These are phyloP conservation scores for Platichthys flesus DNA, from an alignment of 2,113 vertebrate genomes.

Conservation along the genomic window DNA sequence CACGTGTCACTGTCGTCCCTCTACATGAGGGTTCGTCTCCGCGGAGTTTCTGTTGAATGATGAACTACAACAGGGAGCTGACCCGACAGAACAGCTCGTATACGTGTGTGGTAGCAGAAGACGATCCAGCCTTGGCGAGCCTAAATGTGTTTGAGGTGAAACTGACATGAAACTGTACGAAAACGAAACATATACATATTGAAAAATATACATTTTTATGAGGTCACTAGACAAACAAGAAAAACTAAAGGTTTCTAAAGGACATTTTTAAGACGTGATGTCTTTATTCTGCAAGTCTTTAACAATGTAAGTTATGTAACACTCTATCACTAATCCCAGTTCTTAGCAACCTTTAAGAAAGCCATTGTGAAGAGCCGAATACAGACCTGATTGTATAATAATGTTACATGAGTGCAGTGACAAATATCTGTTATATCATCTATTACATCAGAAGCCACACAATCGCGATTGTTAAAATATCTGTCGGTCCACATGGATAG, in stretches of 20 bases:
- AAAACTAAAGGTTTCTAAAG: too few species aligned
- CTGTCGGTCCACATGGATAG: not conserved
- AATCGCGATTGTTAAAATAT: not conserved
- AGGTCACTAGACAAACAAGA: too few species aligned
- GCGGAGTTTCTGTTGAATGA: conserved; percentile 45
- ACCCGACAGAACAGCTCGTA: conserved; percentile 74
- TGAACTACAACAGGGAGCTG: conserved; percentile 72
- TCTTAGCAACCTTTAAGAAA: conserved; percentile 8
- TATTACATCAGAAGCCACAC: not conserved
- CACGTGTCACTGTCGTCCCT: not conserved
- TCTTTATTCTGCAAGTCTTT: not conserved
- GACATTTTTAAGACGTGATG: not conserved
- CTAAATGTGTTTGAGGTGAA: conserved; percentile 78
- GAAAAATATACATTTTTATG: too few species aligned
- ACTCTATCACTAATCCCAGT: conserved; percentile 7
- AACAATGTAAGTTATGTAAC: conserved; percentile 35
- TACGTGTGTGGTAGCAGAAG: conserved; percentile 78
- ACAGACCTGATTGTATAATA: conserved; percentile 22
- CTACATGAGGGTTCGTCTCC: conserved; percentile 23
- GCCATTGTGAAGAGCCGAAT: conserved; percentile 2
- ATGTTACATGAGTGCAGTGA: not conserved
- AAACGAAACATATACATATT: not conserved
- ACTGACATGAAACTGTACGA: not conserved
- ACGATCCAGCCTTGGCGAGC: conserved; percentile 58
- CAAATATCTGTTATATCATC: not conserved